These are phyloP conservation scores for Podiceps cristatus DNA, from an alignment of 2,113 vertebrate species.

Conservation along the genomic window DNA sequence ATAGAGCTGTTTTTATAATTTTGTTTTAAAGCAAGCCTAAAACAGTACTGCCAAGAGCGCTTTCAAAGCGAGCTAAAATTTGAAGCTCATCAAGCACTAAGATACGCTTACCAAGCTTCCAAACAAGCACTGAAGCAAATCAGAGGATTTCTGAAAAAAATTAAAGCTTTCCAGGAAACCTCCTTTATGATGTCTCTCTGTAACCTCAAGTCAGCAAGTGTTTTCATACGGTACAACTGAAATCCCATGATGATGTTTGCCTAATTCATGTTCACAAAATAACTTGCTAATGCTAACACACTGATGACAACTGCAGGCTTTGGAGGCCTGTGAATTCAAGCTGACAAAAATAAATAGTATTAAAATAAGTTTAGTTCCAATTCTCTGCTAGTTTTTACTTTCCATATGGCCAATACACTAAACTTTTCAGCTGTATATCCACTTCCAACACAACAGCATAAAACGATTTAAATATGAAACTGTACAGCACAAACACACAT, in stretches of 20 bases:
- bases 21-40: not conserved
- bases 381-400: not conserved
- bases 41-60: not conserved
- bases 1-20: accelerated
- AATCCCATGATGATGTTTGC: not conserved
- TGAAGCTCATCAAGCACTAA: not conserved
- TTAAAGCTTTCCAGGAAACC: not conserved
- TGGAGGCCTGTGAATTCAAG: not conserved
- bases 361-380: not conserved
- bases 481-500: slow-evolving; percentile 56
- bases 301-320: not conserved
- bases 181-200: not conserved
- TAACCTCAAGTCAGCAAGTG: not conserved
- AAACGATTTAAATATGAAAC: slow-evolving; percentile 70
- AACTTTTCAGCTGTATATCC: not conserved
- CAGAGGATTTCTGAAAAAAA: not conserved
- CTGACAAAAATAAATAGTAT: not conserved
- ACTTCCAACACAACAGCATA: not conserved
- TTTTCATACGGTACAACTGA: not conserved
- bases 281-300: not conserved
- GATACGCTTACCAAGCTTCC: not conserved
- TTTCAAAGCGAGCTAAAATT: not conserved
- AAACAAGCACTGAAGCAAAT: not conserved
- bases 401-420: not conserved
- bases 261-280: not conserved